Evolutionary conservation across 1,140 invertebrate genomes (phyloP).

Genomic region (Mya arenaria): DNA sequence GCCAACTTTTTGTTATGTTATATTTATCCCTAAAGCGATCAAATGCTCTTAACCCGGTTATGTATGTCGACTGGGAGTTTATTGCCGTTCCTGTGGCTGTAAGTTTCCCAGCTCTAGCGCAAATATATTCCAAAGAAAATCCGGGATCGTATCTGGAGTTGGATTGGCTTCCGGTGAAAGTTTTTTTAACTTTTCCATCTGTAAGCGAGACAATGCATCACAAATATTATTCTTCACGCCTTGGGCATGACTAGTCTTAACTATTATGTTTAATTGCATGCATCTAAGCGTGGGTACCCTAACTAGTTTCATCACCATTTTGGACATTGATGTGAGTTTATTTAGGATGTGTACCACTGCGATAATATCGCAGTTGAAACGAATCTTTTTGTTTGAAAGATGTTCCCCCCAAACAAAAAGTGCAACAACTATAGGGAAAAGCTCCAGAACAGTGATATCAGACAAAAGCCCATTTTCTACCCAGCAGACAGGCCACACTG

Average conservation of each 20-base stretch:
- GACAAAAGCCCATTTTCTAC: not conserved
- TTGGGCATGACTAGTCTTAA: constrained; percentile 41
- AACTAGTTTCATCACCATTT: constrained; percentile 31
- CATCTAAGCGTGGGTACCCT: constrained; percentile 8
- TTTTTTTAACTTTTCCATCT: constrained; percentile 36
- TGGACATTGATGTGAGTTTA: constrained; percentile 34
- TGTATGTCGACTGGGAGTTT: too few relatives aligned
- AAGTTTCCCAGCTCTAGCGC: too few relatives aligned
- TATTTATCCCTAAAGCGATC: not conserved
- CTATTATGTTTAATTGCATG: constrained; percentile 51
- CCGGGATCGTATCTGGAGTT: too few relatives aligned
- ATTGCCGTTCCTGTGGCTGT: not conserved
- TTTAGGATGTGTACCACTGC: constrained; percentile 46
- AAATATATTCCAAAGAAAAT: too few relatives aligned
- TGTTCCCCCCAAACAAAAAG: constrained; percentile 20
- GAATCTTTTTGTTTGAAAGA: constrained; percentile 47
- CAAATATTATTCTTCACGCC: constrained; percentile 28
- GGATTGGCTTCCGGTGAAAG: constrained; percentile 1
- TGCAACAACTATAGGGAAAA: constrained; percentile 52
- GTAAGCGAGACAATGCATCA: constrained; percentile 56
- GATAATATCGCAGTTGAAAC: constrained; percentile 45
- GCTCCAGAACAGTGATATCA: constrained; percentile 57
- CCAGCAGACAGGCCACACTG: constrained; percentile 39
- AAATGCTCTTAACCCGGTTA: not conserved
- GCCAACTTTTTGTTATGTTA: too few relatives aligned